phyloP scores from a whole-genome alignment of 2,113 vertebrate genomes.

The Nothoprocta pentlandii region DNA sequence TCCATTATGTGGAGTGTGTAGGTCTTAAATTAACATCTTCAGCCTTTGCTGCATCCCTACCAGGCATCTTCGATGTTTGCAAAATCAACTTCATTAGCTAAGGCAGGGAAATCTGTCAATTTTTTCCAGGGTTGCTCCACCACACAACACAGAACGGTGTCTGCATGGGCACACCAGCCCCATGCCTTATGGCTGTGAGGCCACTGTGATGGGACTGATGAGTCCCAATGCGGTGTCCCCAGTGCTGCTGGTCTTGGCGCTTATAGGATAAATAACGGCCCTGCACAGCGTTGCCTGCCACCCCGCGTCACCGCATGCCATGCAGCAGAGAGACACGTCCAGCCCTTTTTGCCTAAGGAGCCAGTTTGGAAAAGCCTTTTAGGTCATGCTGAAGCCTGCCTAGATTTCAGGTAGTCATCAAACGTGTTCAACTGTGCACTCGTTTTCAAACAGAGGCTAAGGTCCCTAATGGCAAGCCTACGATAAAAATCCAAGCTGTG shows the following conservation, averaged over 20 bases:
- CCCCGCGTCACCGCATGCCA: rapidly evolving
- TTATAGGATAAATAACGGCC: neutral
- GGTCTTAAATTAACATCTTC: neutral
- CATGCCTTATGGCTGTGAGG: neutral
- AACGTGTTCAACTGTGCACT: neutral
- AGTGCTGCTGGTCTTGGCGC: neutral
- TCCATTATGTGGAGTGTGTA: neutral
- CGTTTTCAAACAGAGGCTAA: neutral
- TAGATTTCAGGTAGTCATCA: neutral
- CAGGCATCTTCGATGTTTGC: neutral
- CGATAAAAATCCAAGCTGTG: neutral
- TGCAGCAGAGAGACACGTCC: rapidly evolving
- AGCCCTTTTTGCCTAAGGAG: neutral
- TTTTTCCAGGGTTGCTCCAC: neutral
- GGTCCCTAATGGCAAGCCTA: neutral
- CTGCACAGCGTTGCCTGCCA: rapidly evolving
- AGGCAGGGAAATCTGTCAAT: neutral
- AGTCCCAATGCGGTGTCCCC: neutral
- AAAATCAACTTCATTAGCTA: neutral
- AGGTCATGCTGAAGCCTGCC: neutral
- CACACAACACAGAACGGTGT: neutral
- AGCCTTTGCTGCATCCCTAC: constrained; percentile 9
- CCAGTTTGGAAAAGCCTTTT: neutral
- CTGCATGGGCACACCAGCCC: neutral
- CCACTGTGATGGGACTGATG: neutral